Conservation (phyloP, 2,113 vertebrate species). For the Boulengeromyrus knoepffleri region DNA sequence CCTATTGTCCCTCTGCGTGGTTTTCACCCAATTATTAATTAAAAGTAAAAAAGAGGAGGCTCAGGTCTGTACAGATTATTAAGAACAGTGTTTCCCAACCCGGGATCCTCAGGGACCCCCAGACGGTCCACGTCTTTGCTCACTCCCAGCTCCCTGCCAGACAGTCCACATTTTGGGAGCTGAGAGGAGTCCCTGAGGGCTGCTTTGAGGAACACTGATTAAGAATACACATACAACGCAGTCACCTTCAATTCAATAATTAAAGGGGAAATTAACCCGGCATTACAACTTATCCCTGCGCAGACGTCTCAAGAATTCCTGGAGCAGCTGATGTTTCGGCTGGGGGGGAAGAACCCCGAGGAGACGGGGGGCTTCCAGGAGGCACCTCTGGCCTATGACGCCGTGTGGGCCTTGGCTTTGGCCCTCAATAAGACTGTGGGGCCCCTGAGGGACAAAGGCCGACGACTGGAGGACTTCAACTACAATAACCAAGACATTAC, state of each 20-base stretch:
- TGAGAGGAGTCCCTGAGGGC: background rate
- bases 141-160: background rate
- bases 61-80: background rate
- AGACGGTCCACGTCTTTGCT: background rate
- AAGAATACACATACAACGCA: background rate
- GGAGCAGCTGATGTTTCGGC: slow-evolving; percentile 73
- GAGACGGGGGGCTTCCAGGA: slow-evolving; percentile 91
- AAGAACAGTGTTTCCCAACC: background rate
- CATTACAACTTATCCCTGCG: background rate
- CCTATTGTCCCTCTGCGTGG: background rate
- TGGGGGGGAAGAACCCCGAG: slow-evolving; percentile 82
- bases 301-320: slow-evolving; percentile 93
- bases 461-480: slow-evolving; percentile 88
- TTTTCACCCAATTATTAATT: background rate
- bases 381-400: slow-evolving; percentile 85
- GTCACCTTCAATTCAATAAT: background rate
- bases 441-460: slow-evolving; percentile 69
- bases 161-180: background rate
- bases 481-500: slow-evolving; percentile 94
- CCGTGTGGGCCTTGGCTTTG: slow-evolving; percentile 87
- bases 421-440: slow-evolving; percentile 89
- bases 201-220: background rate
- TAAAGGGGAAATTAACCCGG: background rate
- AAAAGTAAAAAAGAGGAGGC: background rate
- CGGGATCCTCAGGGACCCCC: background rate